Conservation (phyloP, 2,888 invertebrate species). For the Trypoxylon attenuatum region DNA sequence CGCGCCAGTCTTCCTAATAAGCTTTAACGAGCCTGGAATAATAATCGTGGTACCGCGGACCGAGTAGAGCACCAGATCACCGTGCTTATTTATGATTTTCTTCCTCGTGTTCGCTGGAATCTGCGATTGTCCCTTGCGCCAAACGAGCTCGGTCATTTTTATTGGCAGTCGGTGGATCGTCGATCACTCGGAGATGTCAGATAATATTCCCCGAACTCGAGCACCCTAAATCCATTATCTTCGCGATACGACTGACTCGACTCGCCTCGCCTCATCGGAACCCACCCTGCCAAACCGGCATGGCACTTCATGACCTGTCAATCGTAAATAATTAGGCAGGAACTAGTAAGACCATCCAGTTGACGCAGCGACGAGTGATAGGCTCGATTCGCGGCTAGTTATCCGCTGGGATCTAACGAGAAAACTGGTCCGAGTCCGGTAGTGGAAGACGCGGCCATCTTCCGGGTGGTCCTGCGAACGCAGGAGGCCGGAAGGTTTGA, state of each 20-base stretch:
- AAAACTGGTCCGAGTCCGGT: constrained; percentile 18
- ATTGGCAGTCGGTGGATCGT: constrained; percentile 10
- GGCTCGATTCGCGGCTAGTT: constrained; percentile 14
- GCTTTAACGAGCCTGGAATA: constrained; percentile 51
- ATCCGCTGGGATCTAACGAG: constrained; percentile 35
- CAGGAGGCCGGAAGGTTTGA: constrained; percentile 16
- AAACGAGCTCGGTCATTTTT: constrained; percentile 16
- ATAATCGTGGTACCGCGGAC: too few relatives aligned
- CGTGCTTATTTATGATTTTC: constrained; percentile 45
- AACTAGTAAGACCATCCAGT: background rate
- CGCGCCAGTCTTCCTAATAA: constrained; percentile 31
- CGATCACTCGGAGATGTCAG: constrained; percentile 4
- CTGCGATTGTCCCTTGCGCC: background rate
- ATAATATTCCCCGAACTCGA: constrained; percentile 15
- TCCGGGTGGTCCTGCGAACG: constrained; percentile 41
- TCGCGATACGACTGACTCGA: background rate
- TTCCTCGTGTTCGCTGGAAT: background rate
- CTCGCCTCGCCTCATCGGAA: background rate
- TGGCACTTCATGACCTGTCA: too few relatives aligned
- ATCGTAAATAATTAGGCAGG: background rate
- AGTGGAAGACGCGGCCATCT: constrained; percentile 12
- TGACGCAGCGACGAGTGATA: background rate
- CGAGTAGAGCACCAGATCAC: constrained; percentile 36
- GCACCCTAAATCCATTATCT: constrained; percentile 10
- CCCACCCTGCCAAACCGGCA: background rate